Evolutionary conservation across 1,140 invertebrate genomes (phyloP), one percentile per base, ranked within the genome.

Genomic region (Riptortus pedestris): DNA sequence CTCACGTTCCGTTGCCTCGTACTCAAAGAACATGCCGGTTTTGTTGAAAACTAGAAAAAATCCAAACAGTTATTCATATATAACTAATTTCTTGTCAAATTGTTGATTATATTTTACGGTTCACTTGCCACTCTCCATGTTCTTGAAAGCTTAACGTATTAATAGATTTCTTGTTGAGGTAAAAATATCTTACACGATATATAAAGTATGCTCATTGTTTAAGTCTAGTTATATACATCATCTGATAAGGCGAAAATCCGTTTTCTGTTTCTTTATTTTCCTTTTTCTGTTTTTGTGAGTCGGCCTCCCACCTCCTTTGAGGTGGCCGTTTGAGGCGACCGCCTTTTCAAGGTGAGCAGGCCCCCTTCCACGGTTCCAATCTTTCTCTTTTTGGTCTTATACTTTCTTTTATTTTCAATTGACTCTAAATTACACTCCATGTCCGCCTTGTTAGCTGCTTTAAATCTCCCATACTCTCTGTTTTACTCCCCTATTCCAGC

Each of bases 341-440:
- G 31, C 51, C 51, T 55, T 55, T 18, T 24, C 51, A 55, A 55
- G 51, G 51, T 55, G 51, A 55, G 24, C 51, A 24, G 24, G 18
- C 51, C 24, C 1, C 51, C 51, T 55, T 24, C 51, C 24, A 4
- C 18, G n/a, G 24, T 22, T 2, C 9, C 3, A 2, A 2, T 4
- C 24, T 26, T 24, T 3, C 14, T 55, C 24, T 26, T 55, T 27
- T 55, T 55, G 22, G 9, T 55, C 26, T 27, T 55, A 2, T 22
- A 7, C 2, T n/a, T 22, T 55, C 26, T 24, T 26, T 55, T 55
- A 4, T 55, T 26, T 55, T 55, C 22, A 55, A 12, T 26, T 55
- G 18, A 24, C 24, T 14, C 51, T 55, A 55, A 55, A 55, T 55
- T 55, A 55, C 22, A 27, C 20, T 14, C 51, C 22, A 24, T 55